These are phyloP conservation scores for Microtus pennsylvanicus DNA, from an alignment of 2,113 vertebrate genomes.

Conservation along the genomic window DNA sequence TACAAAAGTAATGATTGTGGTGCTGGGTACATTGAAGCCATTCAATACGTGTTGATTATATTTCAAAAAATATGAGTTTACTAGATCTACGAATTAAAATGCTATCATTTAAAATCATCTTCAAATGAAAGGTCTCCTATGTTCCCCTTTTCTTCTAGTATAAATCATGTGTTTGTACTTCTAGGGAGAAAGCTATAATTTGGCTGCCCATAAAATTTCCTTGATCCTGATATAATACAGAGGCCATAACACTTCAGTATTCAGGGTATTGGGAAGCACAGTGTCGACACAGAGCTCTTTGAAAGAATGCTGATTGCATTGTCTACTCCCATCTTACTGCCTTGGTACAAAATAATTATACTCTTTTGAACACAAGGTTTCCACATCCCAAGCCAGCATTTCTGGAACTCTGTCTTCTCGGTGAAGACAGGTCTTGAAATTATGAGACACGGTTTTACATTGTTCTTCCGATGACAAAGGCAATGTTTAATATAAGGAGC, in stretches of 20 bases:
- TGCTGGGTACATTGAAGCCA: neutral
- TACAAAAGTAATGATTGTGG: neutral
- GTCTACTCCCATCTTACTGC: constrained; percentile 51
- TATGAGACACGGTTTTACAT: constrained; percentile 17
- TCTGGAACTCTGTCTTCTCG: neutral
- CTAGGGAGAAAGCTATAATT: constrained; percentile 70
- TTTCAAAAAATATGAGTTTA: constrained; percentile 49
- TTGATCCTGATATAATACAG: constrained; percentile 43
- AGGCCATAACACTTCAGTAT: constrained; percentile 49
- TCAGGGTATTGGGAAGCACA: constrained; percentile 65
- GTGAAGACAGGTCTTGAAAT: neutral
- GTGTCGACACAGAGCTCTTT: constrained; percentile 64
- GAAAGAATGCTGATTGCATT: constrained; percentile 72
- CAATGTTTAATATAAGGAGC: constrained; percentile 28
- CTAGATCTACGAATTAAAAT: constrained; percentile 42
- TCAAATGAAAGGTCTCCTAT: constrained; percentile 56
- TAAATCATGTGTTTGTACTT: constrained; percentile 64
- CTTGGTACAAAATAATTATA: constrained; percentile 73
- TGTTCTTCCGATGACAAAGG: constrained; percentile 42
- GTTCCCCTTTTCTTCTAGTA: constrained; percentile 51
- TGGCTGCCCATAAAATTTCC: constrained; percentile 48
- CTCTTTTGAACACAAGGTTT: constrained; percentile 44
- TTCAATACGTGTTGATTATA: constrained; percentile 44
- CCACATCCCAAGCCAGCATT: constrained; percentile 22
- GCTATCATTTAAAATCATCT: constrained; percentile 66